Percentiles rank a stretch among this genome's conserved stretches.
These are phyloP conservation scores for Nerophis ophidion DNA, from an alignment of 2,113 vertebrate species.

Conservation along the genomic window DNA sequence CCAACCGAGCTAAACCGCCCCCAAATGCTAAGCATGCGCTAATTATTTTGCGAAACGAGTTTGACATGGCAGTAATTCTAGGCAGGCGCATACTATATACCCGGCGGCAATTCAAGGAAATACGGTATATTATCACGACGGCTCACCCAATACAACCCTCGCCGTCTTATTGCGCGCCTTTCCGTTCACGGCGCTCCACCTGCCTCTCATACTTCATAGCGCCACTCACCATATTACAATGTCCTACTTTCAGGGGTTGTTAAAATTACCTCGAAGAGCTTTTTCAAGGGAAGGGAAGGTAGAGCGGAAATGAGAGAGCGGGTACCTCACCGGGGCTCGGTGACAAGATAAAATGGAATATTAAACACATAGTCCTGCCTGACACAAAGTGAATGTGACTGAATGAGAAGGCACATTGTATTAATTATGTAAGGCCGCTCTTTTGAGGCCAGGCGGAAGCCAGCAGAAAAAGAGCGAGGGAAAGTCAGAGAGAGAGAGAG, in stretches of 20 bases:
- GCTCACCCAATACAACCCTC: conserved; percentile 12
- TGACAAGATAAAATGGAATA: conserved; percentile 69
- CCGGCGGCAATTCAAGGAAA: no score
- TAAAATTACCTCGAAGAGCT: conserved; percentile 29
- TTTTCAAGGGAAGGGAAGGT: conserved; percentile 9
- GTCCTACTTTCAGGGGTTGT: conserved; percentile 51
- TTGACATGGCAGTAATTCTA: no score
- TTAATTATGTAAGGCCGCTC: conserved; percentile 71
- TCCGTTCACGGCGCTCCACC: conserved; percentile 26
- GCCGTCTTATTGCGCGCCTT: conserved; percentile 15
- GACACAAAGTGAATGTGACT: conserved; percentile 65
- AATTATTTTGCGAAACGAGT: no score
- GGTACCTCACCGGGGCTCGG: conserved; percentile 34
- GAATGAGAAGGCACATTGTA: conserved; percentile 67
- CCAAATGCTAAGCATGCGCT: no score
- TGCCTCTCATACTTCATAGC: conserved; percentile 21
- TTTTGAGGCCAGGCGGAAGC: conserved; percentile 53
- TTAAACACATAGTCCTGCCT: conserved; percentile 63
- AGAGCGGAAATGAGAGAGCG: conserved; percentile 22
- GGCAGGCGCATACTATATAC: no score
- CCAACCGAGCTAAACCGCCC: no score
- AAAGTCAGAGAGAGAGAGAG: neutral
- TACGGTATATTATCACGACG: conserved; percentile 17
- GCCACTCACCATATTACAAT: conserved; percentile 16
- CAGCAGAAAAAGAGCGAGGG: conserved; percentile 33